Evolutionary conservation across 2,797 vertebrate genomes (phyloP).

Genomic region (Meriones psammophilus): DNA sequence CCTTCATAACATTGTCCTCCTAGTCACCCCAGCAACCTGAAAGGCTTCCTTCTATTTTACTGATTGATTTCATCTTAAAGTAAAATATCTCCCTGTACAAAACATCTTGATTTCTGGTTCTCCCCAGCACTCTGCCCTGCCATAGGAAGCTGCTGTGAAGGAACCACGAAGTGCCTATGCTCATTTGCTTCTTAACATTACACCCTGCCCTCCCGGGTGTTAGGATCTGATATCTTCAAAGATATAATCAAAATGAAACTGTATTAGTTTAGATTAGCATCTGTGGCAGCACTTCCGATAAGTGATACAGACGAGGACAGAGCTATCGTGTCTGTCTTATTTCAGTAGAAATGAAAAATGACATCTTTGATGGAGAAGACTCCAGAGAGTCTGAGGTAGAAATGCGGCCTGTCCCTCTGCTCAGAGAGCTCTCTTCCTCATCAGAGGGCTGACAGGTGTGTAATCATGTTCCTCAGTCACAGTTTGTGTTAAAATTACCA

Average conservation of each 20-base stretch:
- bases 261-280: constrained; percentile 79
- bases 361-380: constrained; percentile 74
- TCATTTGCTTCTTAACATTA: constrained; percentile 56
- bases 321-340: constrained; percentile 63
- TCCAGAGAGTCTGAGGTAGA: constrained; percentile 66
- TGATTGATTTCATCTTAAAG: constrained; percentile 50
- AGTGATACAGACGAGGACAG: constrained; percentile 61
- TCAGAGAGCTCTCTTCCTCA: constrained; percentile 63
- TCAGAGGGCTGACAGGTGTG: constrained; percentile 77
- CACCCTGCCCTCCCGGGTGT: background rate
- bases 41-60: constrained; percentile 38
- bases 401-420: constrained; percentile 5
- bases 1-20: background rate
- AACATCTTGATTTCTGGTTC: background rate
- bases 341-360: constrained; percentile 77
- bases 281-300: constrained; percentile 39
- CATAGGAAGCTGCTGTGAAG: constrained; percentile 34
- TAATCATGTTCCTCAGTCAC: constrained; percentile 76
- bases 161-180: background rate
- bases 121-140: background rate
- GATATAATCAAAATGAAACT: constrained; percentile 76
- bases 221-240: constrained; percentile 65
- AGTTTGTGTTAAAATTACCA: constrained; percentile 76
- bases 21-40: background rate
- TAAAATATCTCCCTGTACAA: constrained; percentile 32